Evolutionary conservation across 2,113 vertebrate species (phyloP).

Genomic region (Cyanoliseus patagonus): DNA sequence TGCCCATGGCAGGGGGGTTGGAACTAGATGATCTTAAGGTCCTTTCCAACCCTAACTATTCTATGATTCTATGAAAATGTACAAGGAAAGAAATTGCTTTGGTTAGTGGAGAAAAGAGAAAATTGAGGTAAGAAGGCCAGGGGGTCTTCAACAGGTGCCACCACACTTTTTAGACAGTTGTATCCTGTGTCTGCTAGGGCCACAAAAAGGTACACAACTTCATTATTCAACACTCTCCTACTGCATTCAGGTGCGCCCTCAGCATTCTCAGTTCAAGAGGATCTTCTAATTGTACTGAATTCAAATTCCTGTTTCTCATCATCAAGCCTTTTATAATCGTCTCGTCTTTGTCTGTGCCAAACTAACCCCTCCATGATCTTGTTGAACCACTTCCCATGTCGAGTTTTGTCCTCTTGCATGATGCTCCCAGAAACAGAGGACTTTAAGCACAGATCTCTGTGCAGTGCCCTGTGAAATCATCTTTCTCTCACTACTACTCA

Average conservation of each 20-base stretch:
- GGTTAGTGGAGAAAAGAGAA: neutral
- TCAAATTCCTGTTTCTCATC: neutral
- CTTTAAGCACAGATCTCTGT: neutral
- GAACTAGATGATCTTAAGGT: no score
- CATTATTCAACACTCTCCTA: neutral
- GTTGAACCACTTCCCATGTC: neutral
- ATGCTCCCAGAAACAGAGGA: neutral
- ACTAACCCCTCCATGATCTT: no score
- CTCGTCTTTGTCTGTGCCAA: neutral
- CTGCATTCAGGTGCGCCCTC: neutral
- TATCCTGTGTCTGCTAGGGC: neutral
- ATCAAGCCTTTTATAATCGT: neutral
- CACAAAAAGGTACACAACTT: neutral
- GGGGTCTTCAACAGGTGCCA: neutral
- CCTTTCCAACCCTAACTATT: no score
- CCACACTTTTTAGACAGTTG: neutral
- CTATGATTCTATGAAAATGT: neutral
- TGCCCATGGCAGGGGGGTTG: no score
- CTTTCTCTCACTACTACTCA: neutral
- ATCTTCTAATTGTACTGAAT: neutral
- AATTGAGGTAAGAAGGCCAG: neutral
- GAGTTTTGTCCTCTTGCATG: neutral
- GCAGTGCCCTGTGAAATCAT: neutral
- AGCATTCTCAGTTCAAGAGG: neutral
- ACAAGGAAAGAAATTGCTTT: neutral